Conservation (phyloP, 1,140 invertebrate species). For the Mamestra configurata region DNA sequence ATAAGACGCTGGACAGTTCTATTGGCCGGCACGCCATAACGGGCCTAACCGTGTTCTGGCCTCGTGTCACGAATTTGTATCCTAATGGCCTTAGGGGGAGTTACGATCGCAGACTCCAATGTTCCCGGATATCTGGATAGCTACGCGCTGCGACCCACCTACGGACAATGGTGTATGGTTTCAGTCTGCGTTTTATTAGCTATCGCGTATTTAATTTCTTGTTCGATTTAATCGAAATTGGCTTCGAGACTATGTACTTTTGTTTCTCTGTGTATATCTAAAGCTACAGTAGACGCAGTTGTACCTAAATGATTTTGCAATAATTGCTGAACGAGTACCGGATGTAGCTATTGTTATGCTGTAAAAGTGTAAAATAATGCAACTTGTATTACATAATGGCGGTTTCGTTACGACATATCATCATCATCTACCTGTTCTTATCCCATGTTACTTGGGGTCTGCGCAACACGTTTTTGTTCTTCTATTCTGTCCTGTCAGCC, state of each 20-base stretch:
- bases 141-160: conserved; percentile 33
- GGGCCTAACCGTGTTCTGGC: conserved; percentile 62
- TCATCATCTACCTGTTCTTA: no score
- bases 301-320: conserved; percentile 20
- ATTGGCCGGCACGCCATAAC: conserved; percentile 76
- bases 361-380: background rate
- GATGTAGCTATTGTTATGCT: conserved; percentile 14
- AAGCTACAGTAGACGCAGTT: background rate
- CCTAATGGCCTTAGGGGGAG: conserved; percentile 62
- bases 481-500: no score
- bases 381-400: background rate
- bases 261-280: background rate
- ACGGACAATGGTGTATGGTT: conserved; percentile 54
- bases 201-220: conserved; percentile 31
- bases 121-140: conserved; percentile 59
- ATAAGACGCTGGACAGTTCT: conserved; percentile 80
- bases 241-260: background rate
- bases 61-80: conserved; percentile 78
- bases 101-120: conserved; percentile 44
- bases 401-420: background rate
- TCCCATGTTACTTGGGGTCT: no score
- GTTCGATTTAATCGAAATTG: conserved; percentile 27
- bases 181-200: conserved; percentile 42
- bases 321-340: conserved; percentile 9
- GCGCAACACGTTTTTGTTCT: no score